phyloP scores from a whole-genome alignment of 2,888 invertebrate genomes.

The Drosophila longiperda region DNA sequence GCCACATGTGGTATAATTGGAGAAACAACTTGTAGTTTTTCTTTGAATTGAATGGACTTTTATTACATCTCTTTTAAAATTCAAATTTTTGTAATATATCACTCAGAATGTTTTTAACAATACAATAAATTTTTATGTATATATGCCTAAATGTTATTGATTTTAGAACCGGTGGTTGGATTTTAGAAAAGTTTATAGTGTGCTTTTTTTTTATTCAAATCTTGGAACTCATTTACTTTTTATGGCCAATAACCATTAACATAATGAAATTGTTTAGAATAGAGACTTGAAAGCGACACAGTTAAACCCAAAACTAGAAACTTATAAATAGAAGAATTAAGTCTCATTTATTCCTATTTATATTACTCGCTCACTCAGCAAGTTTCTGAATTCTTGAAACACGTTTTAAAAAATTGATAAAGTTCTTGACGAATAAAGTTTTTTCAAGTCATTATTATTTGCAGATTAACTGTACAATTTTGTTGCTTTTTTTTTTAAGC shows the following conservation, averaged over 20 bases:
- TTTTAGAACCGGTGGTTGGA: background rate
- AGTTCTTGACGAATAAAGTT: background rate
- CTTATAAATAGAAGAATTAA: background rate
- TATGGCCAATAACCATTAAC: constrained; percentile 2
- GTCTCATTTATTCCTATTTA: background rate
- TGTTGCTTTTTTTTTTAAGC: background rate
- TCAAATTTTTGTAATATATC: background rate
- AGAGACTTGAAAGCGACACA: background rate
- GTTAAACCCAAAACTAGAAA: background rate
- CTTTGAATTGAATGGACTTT: background rate
- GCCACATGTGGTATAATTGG: background rate
- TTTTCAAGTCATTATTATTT: background rate
- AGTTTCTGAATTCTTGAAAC: background rate
- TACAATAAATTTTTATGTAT: background rate
- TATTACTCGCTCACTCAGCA: background rate
- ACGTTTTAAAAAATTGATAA: background rate
- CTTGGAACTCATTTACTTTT: background rate
- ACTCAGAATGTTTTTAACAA: background rate
- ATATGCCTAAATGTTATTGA: constrained; percentile 9
- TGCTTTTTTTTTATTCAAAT: background rate
- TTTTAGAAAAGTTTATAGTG: background rate
- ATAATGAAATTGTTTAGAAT: background rate
- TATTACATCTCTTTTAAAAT: background rate
- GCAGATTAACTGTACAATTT: background rate
- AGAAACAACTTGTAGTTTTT: background rate